Base-by-base conservation (phyloP, 2,113 vertebrate species). In the Hirundichthys speculiger region DNA sequence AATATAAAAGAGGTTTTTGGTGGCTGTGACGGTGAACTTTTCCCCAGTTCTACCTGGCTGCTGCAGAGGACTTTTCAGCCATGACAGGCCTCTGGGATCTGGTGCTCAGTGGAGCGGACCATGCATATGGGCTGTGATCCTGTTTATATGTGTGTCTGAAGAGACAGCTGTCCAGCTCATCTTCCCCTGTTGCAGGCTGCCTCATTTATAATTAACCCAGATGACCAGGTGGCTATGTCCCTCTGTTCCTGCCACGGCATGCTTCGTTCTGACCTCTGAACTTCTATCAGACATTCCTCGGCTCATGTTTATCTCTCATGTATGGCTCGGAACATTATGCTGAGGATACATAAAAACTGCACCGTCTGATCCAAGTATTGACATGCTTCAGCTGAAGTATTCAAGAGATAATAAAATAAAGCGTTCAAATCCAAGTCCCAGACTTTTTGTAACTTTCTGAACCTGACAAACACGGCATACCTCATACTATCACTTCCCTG, bases 131-230 rank as follows among this genome's bases (percentile, higher is more conserved):
- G 60, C 81, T 82, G 76, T 80, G 83, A 86, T 88, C 75, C 74
- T 73, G 55, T 85, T 49, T 80, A 50, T 77, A 55, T 83, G 73
- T 83, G 74, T 89, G 84, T 86, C 63, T 77, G 70, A 61, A 85
- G 79, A 85, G 89, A 90, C 89, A 91, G 90, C 90, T 92, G 90
- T 89, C 86, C 85, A 84, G 87, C 88, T 90, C 89, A 87, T 90
- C 90, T 91, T 88, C 84, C 86, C 80, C 83, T 75, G 76, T 90
- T 75, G 83, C 42, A 68, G 88, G 83, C 82, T 77, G 72, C 85
- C 83, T 88, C 85, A 90, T 90, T 91, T 92, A 92, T 90, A 91
- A 91, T 92, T 92, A 92, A 89, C 88, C 80, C 82, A 88, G 75
- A 88, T 92, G 90, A 90, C 88, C 89, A 91, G 89, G 89, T 92